Evolutionary conservation across 2,113 vertebrate species (phyloP), one percentile per base, ranked within the genome.

Genomic region (Pica pica): DNA sequence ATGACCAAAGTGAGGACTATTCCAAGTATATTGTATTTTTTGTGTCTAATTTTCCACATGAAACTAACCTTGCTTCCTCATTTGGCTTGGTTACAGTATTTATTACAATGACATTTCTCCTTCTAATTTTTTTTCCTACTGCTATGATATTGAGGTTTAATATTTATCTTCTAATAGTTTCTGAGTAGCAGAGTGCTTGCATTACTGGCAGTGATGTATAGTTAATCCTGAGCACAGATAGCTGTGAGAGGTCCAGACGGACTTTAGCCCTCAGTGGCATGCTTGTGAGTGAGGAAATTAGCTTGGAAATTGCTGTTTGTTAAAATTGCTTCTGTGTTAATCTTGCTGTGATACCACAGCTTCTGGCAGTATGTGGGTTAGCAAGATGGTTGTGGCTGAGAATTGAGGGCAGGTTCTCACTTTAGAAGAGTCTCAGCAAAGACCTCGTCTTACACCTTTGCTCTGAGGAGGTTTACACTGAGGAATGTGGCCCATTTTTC

Each of bases 401-500:
- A 94, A 94, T 24, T 24, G 89, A 93, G 91, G 95, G 74, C 91
- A 76, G 28, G 26, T 89, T 91, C 71, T 93, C 46, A 35, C 71
- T 95, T 88, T 41, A 55, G 70, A 95, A 89, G 89, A 78, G 35
- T 53, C 77, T 87, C 81, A 78, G 80, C 67, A 64, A 81, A 90
- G 84, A 79, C 79, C 56, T 92, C 65, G 83, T 91, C 93, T 95
- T 95, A 94, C 61, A 78, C 77, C 69, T 94, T 89, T 87, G 83
- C 81, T 94, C 84, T 76, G 81, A 91, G 50, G 71, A 73, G 73
- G 31, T 71, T 67, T 52, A 68, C 74, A 49, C 39, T 60, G 80
- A 74, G 85, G 73, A 96, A 71, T 68, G 87, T 83, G 79, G 53
- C 85, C 94, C 85, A 53, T 64, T 95, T 96, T 92, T 68, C 76